Base-by-base conservation (phyloP, 2,888 invertebrate genomes). In the Sthenelais limicola region DNA sequence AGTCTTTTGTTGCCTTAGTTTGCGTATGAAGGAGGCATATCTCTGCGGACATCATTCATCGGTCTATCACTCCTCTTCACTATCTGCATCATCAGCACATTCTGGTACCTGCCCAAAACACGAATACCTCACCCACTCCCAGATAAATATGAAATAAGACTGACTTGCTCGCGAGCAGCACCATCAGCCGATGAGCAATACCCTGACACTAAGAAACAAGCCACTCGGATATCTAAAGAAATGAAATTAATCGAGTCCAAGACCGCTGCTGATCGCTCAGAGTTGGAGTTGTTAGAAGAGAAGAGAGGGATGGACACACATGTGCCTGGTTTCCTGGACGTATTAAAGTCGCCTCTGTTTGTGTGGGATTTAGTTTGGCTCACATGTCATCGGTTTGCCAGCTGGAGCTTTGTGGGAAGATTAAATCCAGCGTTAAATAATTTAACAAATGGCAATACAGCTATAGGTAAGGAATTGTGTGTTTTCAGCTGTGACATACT, bases 381-480 rank as follows among this genome's bases (percentile, higher is more conserved):
- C 54, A 76, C 77, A 12, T 68, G 72, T 18, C 77, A 78, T 43
- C 71, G 80, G 1, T 69, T 79, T n/a, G 72, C 76, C 9, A 77
- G 76, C 74, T 80, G 80, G 80, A 76, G 79, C 66, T 80, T 77
- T 69, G 76, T 80, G 49, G 80, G 79, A 5, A 69, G 75, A 24
- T 75, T 80, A 58, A 80, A 80, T 66, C 72, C 77, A 3, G 73
- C 74, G 66, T 74, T 80, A n/a, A 74, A 73, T 1, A 68, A 71
- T 9, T 38, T 80, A 67, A 77, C 79, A 26, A 70, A 71, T 38
- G 76, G 76, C 2, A 77, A 80, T 48, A 72, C 71, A 32, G 26
- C 32, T 12, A 54, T 73, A 35, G 75, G 77, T 77, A 51, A 67
- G 71, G 26, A 62, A 43, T n/a, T n/a, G n/a, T n/a, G n/a, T n/a